Conservation (phyloP, 2,113 vertebrate genomes). For the Oreamnos americanus region DNA sequence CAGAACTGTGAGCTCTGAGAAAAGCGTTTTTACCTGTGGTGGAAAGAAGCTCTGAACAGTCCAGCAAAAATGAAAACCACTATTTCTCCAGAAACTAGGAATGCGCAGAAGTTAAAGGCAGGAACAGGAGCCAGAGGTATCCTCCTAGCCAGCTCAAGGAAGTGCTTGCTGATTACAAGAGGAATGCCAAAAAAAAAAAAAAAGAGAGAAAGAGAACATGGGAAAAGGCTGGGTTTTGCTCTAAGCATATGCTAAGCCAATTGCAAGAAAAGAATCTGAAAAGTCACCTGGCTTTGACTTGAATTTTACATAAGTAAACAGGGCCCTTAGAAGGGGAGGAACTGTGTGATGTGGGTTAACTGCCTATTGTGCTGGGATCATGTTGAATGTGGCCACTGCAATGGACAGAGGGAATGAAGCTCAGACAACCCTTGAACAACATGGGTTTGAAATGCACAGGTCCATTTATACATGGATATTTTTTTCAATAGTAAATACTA, state of each 20-base stretch:
- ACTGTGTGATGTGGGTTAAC: not conserved
- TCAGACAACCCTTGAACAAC: not conserved
- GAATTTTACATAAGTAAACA: not conserved
- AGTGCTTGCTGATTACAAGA: not conserved
- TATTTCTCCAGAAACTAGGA: not conserved
- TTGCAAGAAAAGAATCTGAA: not conserved
- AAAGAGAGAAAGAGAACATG: no score
- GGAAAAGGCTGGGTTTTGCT: not conserved
- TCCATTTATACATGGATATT: not conserved
- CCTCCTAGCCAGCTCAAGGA: not conserved
- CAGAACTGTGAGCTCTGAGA: not conserved
- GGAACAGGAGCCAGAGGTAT: not conserved
- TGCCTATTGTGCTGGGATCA: not conserved
- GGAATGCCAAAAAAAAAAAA: not conserved
- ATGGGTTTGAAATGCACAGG: not conserved
- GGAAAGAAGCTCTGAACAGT: not conserved
- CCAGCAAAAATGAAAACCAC: not conserved
- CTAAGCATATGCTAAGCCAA: not conserved
- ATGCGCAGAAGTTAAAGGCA: not conserved
- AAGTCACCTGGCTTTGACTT: not conserved
- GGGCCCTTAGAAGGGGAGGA: not conserved
- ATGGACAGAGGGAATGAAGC: not conserved
- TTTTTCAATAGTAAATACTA: not conserved
- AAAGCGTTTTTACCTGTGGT: not conserved
- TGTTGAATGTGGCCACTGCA: not conserved